Conservation (phyloP, 2,888 invertebrate species). For the Apodemia zela region DNA sequence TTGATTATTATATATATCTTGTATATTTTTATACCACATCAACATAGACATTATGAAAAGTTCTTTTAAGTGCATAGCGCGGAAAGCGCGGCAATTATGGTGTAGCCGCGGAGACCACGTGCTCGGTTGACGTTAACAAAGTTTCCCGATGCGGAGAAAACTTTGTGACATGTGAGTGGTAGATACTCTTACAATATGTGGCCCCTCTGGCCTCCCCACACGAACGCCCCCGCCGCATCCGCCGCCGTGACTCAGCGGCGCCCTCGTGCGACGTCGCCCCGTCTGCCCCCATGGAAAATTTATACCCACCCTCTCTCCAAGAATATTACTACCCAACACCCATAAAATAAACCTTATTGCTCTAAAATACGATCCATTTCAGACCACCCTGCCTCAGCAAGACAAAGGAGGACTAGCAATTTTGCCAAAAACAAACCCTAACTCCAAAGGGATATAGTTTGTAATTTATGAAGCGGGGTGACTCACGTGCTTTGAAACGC, state of each 20-base stretch:
- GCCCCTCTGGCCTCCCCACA: slow-evolving; percentile 36
- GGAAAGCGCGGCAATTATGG: slow-evolving; percentile 61
- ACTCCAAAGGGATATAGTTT: slow-evolving; percentile 73
- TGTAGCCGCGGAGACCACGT: slow-evolving; percentile 72
- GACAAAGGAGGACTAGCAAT: slow-evolving; percentile 73
- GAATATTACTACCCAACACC: slow-evolving; percentile 56
- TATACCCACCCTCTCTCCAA: slow-evolving; percentile 76
- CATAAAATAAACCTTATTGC: slow-evolving; percentile 50
- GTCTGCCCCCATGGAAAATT: slow-evolving; percentile 79
- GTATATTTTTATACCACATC: too few relatives aligned
- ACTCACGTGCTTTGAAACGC: slow-evolving; percentile 71
- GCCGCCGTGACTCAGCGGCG: slow-evolving; percentile 75
- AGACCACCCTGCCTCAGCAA: slow-evolving; percentile 40
- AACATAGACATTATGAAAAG: too few relatives aligned
- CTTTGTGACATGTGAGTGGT: slow-evolving; percentile 80
- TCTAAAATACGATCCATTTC: slow-evolving; percentile 50
- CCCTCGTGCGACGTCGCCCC: slow-evolving; percentile 78
- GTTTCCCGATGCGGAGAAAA: slow-evolving; percentile 78
- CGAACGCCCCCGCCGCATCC: slow-evolving; percentile 32
- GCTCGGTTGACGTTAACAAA: slow-evolving; percentile 79
- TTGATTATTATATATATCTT: too few relatives aligned
- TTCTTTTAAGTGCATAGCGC: slow-evolving; percentile 33
- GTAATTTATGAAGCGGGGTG: slow-evolving; percentile 69
- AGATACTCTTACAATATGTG: slow-evolving; percentile 75
- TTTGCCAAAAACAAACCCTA: slow-evolving; percentile 76